Evolutionary conservation across 2,113 vertebrate species (phyloP).

Genomic region (Syngnathus floridae): DNA sequence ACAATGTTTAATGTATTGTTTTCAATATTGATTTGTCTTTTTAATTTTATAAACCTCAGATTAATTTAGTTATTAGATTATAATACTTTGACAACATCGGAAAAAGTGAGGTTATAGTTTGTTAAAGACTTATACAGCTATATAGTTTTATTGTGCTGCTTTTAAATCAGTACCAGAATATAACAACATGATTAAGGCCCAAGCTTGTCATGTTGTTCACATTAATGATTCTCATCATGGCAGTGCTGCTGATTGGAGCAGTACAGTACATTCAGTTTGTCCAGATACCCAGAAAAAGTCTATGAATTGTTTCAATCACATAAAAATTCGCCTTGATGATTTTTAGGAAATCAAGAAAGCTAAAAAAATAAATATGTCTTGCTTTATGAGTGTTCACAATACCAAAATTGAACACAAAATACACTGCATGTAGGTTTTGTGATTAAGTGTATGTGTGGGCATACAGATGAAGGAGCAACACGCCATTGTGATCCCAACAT

Average conservation of each 20-base stretch:
- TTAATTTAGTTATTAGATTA: neutral
- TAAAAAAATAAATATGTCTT: slow-evolving; percentile 6
- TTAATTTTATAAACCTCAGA: neutral
- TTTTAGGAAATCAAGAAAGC: slow-evolving; percentile 16
- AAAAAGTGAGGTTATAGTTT: neutral
- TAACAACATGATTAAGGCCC: slow-evolving; percentile 79
- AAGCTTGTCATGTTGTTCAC: slow-evolving; percentile 78
- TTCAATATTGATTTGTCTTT: neutral
- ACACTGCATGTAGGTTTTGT: slow-evolving; percentile 20
- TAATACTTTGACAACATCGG: neutral
- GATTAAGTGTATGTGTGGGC: slow-evolving; percentile 31
- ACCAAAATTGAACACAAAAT: slow-evolving; percentile 31
- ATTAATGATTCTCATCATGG: slow-evolving; percentile 68
- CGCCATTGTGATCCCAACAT: slow-evolving; percentile 30
- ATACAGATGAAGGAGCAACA: slow-evolving; percentile 19
- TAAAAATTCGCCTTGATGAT: slow-evolving; percentile 7
- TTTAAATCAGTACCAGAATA: slow-evolving; percentile 83
- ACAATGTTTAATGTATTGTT: neutral
- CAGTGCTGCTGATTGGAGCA: slow-evolving; percentile 69
- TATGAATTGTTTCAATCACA: slow-evolving; percentile 7
- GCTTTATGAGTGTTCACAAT: slow-evolving; percentile 28
- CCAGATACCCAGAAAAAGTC: neutral
- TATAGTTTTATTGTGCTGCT: slow-evolving; percentile 82
- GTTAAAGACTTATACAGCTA: slow-evolving; percentile 83
- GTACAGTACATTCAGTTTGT: slow-evolving; percentile 67